Evolutionary conservation across 2,797 vertebrate genomes (phyloP), one percentile per base, ranked within the genome.

Genomic region (Malacoctenus gilli): DNA sequence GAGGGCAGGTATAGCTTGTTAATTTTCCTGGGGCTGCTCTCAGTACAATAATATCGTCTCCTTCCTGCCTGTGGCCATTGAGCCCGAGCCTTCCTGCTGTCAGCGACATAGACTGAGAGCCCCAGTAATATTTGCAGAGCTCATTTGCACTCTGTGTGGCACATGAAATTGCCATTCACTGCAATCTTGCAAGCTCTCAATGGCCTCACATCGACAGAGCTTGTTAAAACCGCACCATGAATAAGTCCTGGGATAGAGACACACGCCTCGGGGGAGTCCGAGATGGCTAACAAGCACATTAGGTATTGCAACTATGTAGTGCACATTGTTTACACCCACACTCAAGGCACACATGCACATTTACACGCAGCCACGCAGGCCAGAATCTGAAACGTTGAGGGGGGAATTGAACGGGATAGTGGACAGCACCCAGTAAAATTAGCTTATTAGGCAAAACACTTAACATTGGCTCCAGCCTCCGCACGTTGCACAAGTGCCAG

Each of bases 121-220:
- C 67, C 61, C 25, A 37, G 78, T 83, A 80, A 86, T 83, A 86
- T 87, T 87, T 78, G 79, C 77, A 61, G 79, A 82, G 82, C 89
- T 88, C 85, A 88, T 90, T 90, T 90, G 80, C 82, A 76, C 85
- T 79, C 75, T 75, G 86, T 85, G 79, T 87, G 83, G 87, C 86
- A 87, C 85, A 81, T 77, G 59, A 79, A 85, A 87, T 89, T 82
- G 85, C 87, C 79, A 87, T 83, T 86, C 83, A 88, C 82, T 86
- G 80, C 80, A 84, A 88, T 86, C 79, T 85, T 80, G 80, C 83
- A 64, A 79, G 85, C 77, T 76, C 74, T 80, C 85, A 75, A 80
- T 77, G 77, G 83, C 78, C 81, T 83, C 82, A 66, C 81, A 84
- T 84, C 64, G 73, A 86, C 86, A 84, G 80, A 60, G 87, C 87